Percentiles rank a stretch among this genome's conserved stretches.
phyloP scores from a whole-genome alignment of 2,888 invertebrate genomes.

The Coenonympha glycerion region DNA sequence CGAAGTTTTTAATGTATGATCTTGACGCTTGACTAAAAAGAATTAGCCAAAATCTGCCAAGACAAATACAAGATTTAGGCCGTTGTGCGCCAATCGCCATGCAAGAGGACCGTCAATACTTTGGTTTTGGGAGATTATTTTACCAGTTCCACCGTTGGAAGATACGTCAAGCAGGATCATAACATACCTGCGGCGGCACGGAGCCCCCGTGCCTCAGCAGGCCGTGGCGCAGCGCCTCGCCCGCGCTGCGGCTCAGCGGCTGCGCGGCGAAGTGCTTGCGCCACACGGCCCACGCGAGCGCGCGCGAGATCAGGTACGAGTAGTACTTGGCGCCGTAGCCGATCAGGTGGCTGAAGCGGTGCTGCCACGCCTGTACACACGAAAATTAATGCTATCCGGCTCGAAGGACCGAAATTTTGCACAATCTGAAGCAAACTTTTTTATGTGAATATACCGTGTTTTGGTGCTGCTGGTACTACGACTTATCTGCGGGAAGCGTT shows the following conservation, averaged over 20 bases:
- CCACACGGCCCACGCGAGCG: conserved; percentile 96
- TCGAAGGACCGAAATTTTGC: neutral
- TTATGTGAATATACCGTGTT: too few species aligned
- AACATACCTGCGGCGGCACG: conserved; percentile 80
- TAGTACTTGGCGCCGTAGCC: conserved; percentile 99
- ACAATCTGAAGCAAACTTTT: too few species aligned
- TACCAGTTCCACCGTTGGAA: too few species aligned
- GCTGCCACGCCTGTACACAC: conserved; percentile 87
- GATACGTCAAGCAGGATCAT: too few species aligned
- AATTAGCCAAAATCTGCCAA: too few species aligned
- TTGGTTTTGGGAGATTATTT: too few species aligned
- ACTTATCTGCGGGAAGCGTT: neutral
- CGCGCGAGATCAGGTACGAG: conserved; percentile 95
- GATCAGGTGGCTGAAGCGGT: conserved; percentile 95
- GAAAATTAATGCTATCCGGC: neutral
- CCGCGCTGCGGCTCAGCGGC: conserved; percentile 85
- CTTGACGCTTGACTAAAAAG: too few species aligned
- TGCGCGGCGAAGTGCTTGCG: conserved; percentile 86
- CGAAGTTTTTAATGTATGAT: too few species aligned
- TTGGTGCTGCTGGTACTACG: too few species aligned
- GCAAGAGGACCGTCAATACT: too few species aligned
- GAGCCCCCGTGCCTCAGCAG: conserved; percentile 93
- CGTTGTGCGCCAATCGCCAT: too few species aligned
- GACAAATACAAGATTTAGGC: too few species aligned
- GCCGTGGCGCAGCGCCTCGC: conserved; percentile 84